These are phyloP conservation scores for Ecdyonurus torrentis DNA, from an alignment of 2,888 invertebrate species.

Conservation along the genomic window DNA sequence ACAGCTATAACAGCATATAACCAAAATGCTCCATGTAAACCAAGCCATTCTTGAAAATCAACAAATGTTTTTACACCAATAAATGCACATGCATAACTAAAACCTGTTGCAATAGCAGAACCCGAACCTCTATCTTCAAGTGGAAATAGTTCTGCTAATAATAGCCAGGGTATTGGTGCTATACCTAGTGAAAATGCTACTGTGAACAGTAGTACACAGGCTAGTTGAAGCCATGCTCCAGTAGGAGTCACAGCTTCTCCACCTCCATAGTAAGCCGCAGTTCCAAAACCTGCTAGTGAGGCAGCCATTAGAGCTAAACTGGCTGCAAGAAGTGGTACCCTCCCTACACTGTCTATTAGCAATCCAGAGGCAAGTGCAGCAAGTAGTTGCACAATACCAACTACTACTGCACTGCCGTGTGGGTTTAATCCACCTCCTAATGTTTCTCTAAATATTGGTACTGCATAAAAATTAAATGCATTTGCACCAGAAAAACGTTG, in stretches of 20 bases:
- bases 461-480: slow-evolving; percentile 72
- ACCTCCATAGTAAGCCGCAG: slow-evolving; percentile 66
- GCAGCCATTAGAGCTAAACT: slow-evolving; percentile 72
- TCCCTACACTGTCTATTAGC: slow-evolving; percentile 71
- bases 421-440: slow-evolving; percentile 59
- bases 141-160: slow-evolving; percentile 71
- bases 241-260: slow-evolving; percentile 17
- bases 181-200: slow-evolving; percentile 76
- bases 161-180: slow-evolving; percentile 73
- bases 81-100: slow-evolving; percentile 75
- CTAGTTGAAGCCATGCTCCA: neutral
- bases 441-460: slow-evolving; percentile 71
- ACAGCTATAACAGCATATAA: slow-evolving; percentile 70
- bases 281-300: slow-evolving; percentile 71
- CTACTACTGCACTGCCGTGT: slow-evolving; percentile 68
- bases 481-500: slow-evolving; percentile 48
- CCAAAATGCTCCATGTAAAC: slow-evolving; percentile 75
- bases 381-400: slow-evolving; percentile 69
- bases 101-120: slow-evolving; percentile 68
- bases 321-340: slow-evolving; percentile 65
- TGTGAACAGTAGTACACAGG: slow-evolving; percentile 46
- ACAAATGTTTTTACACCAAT: slow-evolving; percentile 74
- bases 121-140: slow-evolving; percentile 71
- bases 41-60: slow-evolving; percentile 58
- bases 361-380: slow-evolving; percentile 65